Base-by-base conservation (phyloP, 2,888 invertebrate genomes). In the Apodemia hepburni region DNA sequence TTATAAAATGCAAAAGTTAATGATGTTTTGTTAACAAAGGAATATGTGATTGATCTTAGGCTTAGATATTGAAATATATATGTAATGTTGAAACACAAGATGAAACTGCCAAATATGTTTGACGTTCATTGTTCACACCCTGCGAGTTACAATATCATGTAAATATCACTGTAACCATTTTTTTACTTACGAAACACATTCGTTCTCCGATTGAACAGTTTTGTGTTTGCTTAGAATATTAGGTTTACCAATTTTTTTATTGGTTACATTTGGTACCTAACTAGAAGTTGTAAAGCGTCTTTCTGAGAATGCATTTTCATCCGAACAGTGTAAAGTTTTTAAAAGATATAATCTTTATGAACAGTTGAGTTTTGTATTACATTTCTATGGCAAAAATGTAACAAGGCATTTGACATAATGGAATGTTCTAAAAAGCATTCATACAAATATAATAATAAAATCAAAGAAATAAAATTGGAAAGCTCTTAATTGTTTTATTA, bases 311-410 rank as follows among this genome's bases (percentile, higher is more conserved):
- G 71, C 75, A 75, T 73, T 71, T 76, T 71, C 73, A 72, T 73
- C 71, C 67, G 69, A 71, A 70, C 66, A 73, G 71, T 75, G 72
- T 73, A 76, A 61, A 79, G 74, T 75, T 75, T 75, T 78, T 77
- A 76, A 77, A 75, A 76, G 71, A 76, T 79, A 77, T 67, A 62
- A 79, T 79, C 76, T 81, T 82, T 83, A 85, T 83, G 82, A 82
- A 80, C 81, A 81, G 81, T 86, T 87, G 82, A 81, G 82, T 85
- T 87, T 88, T 90, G 80, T 88, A 87, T 84, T 84, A 86, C 80
- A 80, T 88, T 89, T 89, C 84, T 88, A 87, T 81, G 81, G 80
- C 83, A 78, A 82, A 79, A 79, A 79, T 80, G 77, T 81, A 82
- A 82, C 78, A 74, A 80, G 79, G 84, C 84, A 86, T 85, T 87